Evolutionary conservation across 2,113 vertebrate genomes (phyloP).

Genomic region (Hepsetus odoe): DNA sequence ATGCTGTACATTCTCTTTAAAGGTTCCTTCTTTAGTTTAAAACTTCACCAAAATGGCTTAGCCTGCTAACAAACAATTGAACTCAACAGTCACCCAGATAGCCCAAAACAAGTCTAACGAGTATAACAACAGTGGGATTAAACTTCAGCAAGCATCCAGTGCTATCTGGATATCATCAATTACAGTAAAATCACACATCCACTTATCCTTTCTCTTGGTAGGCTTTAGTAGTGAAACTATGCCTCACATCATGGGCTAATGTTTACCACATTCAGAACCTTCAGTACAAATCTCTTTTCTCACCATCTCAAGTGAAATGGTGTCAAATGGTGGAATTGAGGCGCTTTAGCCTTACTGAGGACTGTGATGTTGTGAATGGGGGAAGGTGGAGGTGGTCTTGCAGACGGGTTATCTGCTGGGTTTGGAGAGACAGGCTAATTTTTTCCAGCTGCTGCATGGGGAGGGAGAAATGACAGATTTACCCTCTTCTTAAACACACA

Average conservation of each 20-base stretch:
- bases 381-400: constrained; percentile 44
- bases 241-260: background rate
- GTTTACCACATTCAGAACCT: background rate
- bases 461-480: constrained; percentile 77
- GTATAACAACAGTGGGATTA: background rate
- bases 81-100: too few species aligned
- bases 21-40: too few species aligned
- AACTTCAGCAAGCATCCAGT: background rate
- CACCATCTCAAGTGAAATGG: background rate
- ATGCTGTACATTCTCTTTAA: too few species aligned
- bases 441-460: constrained; percentile 72
- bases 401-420: constrained; percentile 69
- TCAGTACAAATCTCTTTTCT: background rate
- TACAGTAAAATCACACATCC: too few species aligned
- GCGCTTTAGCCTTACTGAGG: background rate
- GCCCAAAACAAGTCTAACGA: background rate
- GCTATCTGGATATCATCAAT: too few species aligned
- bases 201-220: too few species aligned
- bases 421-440: constrained; percentile 72
- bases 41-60: too few species aligned
- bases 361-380: constrained; percentile 10
- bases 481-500: constrained; percentile 74
- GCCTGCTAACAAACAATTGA: too few species aligned
- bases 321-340: background rate
- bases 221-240: too few species aligned